Percentiles rank a stretch among this genome's conserved stretches.
phyloP scores from a whole-genome alignment of 53 echinoderm and acorn worm genomes.

The Paracentrotus lividus region DNA sequence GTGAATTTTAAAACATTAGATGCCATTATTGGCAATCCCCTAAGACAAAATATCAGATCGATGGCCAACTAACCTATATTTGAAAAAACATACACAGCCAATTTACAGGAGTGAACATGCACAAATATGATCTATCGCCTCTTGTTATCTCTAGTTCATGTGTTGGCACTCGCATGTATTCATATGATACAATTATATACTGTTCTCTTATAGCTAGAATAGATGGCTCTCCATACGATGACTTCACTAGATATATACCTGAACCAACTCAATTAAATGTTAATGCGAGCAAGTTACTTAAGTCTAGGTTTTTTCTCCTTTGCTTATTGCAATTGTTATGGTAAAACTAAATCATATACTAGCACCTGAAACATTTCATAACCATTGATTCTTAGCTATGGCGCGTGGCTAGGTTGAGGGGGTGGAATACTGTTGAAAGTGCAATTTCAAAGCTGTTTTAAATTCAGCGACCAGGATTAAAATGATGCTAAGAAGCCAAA shows the following conservation, averaged over 20 bases:
- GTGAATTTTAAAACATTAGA: not conserved
- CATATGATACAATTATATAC: conserved; percentile 37
- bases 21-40: conserved; percentile 7
- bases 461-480: too few species aligned
- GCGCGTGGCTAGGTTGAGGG: too few species aligned
- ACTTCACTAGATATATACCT: not conserved
- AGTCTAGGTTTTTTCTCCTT: not conserved
- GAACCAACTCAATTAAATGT: not conserved
- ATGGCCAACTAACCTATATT: too few species aligned
- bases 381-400: too few species aligned
- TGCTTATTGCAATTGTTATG: conserved; percentile 2
- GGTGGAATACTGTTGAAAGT: not conserved
- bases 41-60: not conserved
- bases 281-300: not conserved
- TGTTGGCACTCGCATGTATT: conserved; percentile 15
- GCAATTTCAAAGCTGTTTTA: not conserved
- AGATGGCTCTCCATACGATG: conserved; percentile 1
- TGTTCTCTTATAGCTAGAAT: conserved; percentile 7
- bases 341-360: conserved; percentile 1
- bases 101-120: not conserved
- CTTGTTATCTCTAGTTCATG: not conserved
- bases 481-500: too few species aligned
- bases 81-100: conserved; percentile 12
- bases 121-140: not conserved
- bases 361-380: conserved; percentile 40